Evolutionary conservation across 2,797 vertebrate species (phyloP).

Genomic region (Myotis planiceps): DNA sequence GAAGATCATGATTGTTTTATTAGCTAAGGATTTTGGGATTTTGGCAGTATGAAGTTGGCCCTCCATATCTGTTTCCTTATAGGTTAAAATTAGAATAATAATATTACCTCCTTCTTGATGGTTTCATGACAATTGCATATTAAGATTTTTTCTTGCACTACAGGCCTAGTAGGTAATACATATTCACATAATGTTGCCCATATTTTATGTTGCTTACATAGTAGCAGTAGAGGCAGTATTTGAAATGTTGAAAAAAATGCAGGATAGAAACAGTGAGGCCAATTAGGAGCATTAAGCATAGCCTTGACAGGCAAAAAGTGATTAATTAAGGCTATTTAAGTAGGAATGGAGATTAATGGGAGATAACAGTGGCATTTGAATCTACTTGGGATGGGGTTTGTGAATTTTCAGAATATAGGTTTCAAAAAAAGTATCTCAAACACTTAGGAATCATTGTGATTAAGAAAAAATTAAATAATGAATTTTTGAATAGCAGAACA

Average conservation of each 20-base stretch:
- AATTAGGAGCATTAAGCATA: neutral
- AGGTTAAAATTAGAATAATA: neutral
- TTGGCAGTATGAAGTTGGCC: neutral
- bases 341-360: conserved; percentile 2
- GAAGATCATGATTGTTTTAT: neutral
- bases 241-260: neutral
- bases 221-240: neutral
- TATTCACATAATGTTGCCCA: neutral
- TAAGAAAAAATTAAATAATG: conserved; percentile 41
- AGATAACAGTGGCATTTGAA: neutral
- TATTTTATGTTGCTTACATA: neutral
- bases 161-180: neutral
- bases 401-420: neutral
- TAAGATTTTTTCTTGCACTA: neutral
- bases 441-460: neutral
- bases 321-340: conserved; percentile 1
- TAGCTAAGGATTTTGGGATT: neutral
- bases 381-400: neutral
- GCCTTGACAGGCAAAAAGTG: neutral
- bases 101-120: neutral
- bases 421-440: conserved; percentile 17
- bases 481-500: neutral
- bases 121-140: neutral
- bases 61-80: neutral
- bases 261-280: neutral